Conservation (phyloP, 2,113 vertebrate genomes). For the Aspiorhynchus laticeps region DNA sequence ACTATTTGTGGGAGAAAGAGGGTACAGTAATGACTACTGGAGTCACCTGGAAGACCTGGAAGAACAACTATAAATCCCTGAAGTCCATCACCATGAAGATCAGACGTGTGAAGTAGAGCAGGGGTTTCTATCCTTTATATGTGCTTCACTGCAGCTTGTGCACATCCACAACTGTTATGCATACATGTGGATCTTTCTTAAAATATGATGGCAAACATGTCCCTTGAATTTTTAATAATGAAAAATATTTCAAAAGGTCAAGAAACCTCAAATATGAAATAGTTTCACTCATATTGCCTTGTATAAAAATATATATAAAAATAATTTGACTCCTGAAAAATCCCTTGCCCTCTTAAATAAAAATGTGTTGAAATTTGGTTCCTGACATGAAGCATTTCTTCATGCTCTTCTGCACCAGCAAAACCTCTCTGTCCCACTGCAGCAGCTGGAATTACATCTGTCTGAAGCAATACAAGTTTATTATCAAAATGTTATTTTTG, state of each 20-base stretch:
- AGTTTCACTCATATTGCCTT: too few relatives aligned
- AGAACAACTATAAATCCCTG: neutral
- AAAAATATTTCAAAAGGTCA: too few relatives aligned
- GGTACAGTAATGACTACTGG: neutral
- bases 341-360: neutral
- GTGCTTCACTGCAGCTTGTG: neutral
- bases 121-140: neutral
- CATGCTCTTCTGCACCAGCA: neutral
- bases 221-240: too few relatives aligned
- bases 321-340: too few relatives aligned
- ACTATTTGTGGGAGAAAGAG: neutral
- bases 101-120: neutral
- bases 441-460: neutral
- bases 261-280: too few relatives aligned
- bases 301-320: too few relatives aligned
- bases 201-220: neutral
- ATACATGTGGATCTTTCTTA: neutral
- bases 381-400: neutral
- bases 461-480: neutral
- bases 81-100: slow-evolving; percentile 18
- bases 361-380: neutral
- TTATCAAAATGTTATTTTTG: too few relatives aligned
- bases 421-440: too few relatives aligned
- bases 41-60: neutral
- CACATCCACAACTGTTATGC: neutral